Percentiles rank a stretch among this genome's conserved stretches.
These are phyloP conservation scores for Zonitis immaculata DNA, from an alignment of 2,888 invertebrate genomes.

Conservation along the genomic window DNA sequence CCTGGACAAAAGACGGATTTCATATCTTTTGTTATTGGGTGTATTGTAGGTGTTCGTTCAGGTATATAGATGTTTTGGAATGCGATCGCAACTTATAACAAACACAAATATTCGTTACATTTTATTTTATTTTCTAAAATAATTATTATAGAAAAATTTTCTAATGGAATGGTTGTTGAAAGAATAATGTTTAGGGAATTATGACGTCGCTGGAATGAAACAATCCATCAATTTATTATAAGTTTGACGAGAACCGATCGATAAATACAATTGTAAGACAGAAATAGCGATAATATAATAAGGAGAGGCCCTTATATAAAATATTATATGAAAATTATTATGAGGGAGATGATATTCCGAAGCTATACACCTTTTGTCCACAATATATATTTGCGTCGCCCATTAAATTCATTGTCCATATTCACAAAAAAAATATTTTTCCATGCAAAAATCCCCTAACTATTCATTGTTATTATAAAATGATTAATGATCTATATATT, in stretches of 20 bases:
- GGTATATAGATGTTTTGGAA: conserved; percentile 42
- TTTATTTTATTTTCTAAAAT: background rate
- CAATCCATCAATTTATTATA: conserved; percentile 15
- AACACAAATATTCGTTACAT: conserved; percentile 1
- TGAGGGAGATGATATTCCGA: conserved; percentile 21
- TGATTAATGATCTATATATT: conserved; percentile 43
- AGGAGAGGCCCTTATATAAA: too few relatives aligned
- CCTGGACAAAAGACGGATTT: conserved; percentile 46
- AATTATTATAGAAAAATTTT: background rate
- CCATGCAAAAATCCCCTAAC: conserved; percentile 41
- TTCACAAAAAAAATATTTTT: conserved; percentile 38
- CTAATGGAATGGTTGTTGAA: background rate
- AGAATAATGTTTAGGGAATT: conserved; percentile 7
- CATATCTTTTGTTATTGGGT: conserved; percentile 43
- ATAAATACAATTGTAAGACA: background rate
- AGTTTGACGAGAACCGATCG: conserved; percentile 6
- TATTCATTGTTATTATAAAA: conserved; percentile 28
- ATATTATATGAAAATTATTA: too few relatives aligned
- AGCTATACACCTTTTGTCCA: conserved; percentile 27
- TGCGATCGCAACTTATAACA: conserved; percentile 24
- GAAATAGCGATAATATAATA: conserved; percentile 4
- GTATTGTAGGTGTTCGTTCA: conserved; percentile 46
- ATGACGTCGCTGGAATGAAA: conserved; percentile 12
- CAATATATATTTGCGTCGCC: conserved; percentile 30
- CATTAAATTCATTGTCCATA: conserved; percentile 35